phyloP scores from a whole-genome alignment of 1,140 invertebrate species.

The Carposina sasakii region DNA sequence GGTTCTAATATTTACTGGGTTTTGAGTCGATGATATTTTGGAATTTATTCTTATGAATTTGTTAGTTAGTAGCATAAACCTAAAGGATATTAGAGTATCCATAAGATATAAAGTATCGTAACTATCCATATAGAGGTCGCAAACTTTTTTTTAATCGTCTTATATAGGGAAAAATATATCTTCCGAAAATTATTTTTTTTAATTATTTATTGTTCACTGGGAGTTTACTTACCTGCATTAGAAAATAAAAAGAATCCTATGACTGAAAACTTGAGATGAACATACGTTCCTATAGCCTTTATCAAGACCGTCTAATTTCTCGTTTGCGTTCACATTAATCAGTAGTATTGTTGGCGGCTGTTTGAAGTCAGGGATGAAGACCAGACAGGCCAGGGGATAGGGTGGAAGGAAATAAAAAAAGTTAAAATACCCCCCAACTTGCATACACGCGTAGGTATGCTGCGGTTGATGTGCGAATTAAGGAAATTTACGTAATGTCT shows the following conservation, averaged over 20 bases:
- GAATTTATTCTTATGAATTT: background rate
- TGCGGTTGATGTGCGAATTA: constrained; percentile 8
- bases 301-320: background rate
- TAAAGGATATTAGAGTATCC: background rate
- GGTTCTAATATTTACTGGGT: background rate
- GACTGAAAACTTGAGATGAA: too few relatives aligned
- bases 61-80: background rate
- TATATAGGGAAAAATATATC: background rate
- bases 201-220: background rate
- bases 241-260: background rate
- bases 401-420: constrained; percentile 58
- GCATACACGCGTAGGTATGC: constrained; percentile 28
- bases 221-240: background rate
- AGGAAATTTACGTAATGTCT: background rate
- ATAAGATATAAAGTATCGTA: background rate
- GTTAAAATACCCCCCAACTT: constrained; percentile 53
- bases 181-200: background rate
- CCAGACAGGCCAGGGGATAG: constrained; percentile 63
- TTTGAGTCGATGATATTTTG: background rate
- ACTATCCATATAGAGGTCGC: too few relatives aligned
- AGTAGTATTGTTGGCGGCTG: constrained; percentile 47
- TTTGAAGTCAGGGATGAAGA: constrained; percentile 61
- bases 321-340: constrained; percentile 43
- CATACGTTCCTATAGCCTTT: too few relatives aligned
- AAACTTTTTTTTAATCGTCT: background rate